Evolutionary conservation across 2,797 vertebrate genomes (phyloP).

Genomic region (Gobio occitaniae): DNA sequence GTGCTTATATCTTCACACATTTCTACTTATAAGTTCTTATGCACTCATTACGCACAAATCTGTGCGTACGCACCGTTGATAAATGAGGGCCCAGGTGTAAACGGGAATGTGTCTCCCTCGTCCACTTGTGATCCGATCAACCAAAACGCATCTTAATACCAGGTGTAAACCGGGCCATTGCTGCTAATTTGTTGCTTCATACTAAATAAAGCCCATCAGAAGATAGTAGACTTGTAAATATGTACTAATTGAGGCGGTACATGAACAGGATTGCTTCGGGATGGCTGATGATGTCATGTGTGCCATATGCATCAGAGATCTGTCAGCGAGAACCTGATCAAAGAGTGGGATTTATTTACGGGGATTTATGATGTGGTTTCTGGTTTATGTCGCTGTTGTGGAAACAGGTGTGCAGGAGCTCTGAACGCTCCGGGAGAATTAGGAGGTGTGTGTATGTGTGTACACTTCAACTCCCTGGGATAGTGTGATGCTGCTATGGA

Average conservation of each 20-base stretch:
- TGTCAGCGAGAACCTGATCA: background rate
- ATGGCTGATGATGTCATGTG: slow-evolving; percentile 7
- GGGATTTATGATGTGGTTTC: slow-evolving; percentile 40
- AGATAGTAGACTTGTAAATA: background rate
- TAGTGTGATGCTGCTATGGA: slow-evolving; percentile 8
- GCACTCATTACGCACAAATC: too few relatives aligned
- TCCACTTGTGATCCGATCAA: too few relatives aligned
- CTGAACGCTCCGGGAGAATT: background rate
- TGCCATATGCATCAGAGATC: background rate
- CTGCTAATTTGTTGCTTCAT: background rate
- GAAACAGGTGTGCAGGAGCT: slow-evolving; percentile 20
- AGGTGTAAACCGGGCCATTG: background rate
- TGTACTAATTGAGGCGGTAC: background rate
- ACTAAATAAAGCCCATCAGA: background rate
- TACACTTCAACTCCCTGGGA: background rate
- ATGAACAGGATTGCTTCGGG: background rate
- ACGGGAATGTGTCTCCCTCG: too few relatives aligned
- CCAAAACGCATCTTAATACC: too few relatives aligned
- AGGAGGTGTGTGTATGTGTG: background rate
- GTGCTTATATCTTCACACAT: too few relatives aligned
- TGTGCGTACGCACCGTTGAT: too few relatives aligned
- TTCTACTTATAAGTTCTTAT: too few relatives aligned
- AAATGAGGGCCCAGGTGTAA: too few relatives aligned
- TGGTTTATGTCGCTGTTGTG: slow-evolving; percentile 4
- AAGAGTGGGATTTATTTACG: slow-evolving; percentile 8